A percentile compares a stretch with the other conserved stretches of the same genome.
Evolutionary conservation across 2,888 invertebrate genomes (phyloP).

Genomic region (Gisinianus flammeolus): DNA sequence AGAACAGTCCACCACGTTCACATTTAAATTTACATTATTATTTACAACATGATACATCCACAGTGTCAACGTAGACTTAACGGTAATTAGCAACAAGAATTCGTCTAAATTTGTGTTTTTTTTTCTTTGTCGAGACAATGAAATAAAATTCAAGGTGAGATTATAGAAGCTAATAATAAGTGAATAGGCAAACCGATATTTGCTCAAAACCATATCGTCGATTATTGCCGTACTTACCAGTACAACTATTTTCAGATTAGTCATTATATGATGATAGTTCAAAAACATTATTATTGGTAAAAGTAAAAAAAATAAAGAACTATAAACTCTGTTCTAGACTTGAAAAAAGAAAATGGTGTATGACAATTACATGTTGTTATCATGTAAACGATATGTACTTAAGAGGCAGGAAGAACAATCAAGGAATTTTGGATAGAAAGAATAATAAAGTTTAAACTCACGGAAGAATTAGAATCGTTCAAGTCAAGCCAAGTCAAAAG

Average conservation of each 20-base stretch:
- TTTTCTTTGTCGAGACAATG: slow-evolving; percentile 1
- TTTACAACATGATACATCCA: too few relatives aligned
- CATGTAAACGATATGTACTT: too few relatives aligned
- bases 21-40: too few relatives aligned
- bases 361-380: too few relatives aligned
- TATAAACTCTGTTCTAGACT: not conserved
- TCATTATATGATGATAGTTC: not conserved
- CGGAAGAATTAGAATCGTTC: not conserved
- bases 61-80: not conserved
- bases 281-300: too few relatives aligned
- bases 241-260: not conserved
- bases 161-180: not conserved
- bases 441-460: too few relatives aligned
- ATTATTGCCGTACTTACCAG: not conserved
- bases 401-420: not conserved
- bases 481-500: slow-evolving; percentile 9
- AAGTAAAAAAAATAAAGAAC: not conserved
- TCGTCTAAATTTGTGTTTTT: not conserved
- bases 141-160: slow-evolving; percentile 21
- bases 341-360: too few relatives aligned
- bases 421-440: not conserved
- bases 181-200: not conserved
- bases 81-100: not conserved
- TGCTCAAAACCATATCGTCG: not conserved
- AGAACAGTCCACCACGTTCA: too few relatives aligned